Conservation (phyloP, 2,888 invertebrate genomes). For the Ormia ochracea region DNA sequence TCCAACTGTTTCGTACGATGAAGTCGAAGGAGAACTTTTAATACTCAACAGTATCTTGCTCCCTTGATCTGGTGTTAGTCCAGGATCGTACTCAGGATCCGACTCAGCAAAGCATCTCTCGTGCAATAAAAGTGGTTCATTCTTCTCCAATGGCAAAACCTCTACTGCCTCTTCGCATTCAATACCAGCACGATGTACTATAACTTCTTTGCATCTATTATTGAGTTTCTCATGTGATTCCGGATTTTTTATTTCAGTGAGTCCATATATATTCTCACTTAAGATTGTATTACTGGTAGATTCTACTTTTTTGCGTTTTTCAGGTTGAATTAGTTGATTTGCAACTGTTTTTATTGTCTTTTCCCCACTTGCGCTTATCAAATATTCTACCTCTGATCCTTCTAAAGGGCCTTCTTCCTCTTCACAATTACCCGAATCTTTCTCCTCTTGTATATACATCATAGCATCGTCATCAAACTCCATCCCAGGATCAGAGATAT, state of each 20-base stretch:
- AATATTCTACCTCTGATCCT: conserved; percentile 66
- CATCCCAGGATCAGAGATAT: conserved; percentile 78
- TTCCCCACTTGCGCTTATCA: conserved; percentile 45
- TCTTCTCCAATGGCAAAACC: conserved; percentile 69
- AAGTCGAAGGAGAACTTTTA: conserved; percentile 76
- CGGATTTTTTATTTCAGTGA: neutral
- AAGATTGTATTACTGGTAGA: neutral
- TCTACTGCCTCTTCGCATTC: conserved; percentile 48
- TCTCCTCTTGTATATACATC: conserved; percentile 50
- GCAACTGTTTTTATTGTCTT: neutral
- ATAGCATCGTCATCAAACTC: conserved; percentile 67
- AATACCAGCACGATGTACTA: neutral
- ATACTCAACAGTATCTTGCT: conserved; percentile 69
- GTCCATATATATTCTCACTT: no score
- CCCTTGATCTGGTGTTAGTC: conserved; percentile 62
- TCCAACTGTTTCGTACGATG: conserved; percentile 77
- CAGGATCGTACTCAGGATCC: conserved; percentile 67
- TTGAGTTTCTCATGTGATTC: neutral
- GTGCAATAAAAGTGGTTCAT: conserved; percentile 69
- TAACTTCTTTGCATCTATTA: neutral
- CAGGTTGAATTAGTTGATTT: neutral
- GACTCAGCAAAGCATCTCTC: conserved; percentile 73
- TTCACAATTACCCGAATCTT: conserved; percentile 63
- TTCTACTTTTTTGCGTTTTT: conserved; percentile 6
- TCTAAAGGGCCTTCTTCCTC: conserved; percentile 44